Evolutionary conservation across 2,797 vertebrate genomes (phyloP).

Genomic region (Carapus acus): DNA sequence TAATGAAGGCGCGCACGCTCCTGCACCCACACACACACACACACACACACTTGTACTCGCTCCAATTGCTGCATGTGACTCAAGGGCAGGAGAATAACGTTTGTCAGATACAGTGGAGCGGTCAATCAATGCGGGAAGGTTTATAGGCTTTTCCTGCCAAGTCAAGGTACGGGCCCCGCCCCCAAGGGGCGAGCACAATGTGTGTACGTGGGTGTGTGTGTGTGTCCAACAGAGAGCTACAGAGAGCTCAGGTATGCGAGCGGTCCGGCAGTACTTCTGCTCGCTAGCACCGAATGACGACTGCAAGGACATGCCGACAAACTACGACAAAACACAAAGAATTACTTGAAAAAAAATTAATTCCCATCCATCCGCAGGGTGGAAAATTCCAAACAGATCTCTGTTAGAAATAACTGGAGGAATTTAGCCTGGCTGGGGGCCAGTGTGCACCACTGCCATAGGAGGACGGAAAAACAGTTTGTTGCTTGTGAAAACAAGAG

Average conservation of each 20-base stretch:
- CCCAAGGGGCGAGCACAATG: slow-evolving; percentile 32
- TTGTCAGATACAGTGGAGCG: slow-evolving; percentile 51
- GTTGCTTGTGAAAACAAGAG: slow-evolving; percentile 71
- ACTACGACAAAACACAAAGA: slow-evolving; percentile 58
- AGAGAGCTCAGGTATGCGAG: slow-evolving; percentile 19
- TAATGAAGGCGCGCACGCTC: no score
- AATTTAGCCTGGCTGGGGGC: slow-evolving; percentile 69
- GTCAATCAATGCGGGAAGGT: slow-evolving; percentile 60
- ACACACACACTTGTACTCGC: slow-evolving; percentile 7
- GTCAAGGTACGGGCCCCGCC: slow-evolving; percentile 53
- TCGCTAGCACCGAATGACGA: background rate
- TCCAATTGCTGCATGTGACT: slow-evolving; percentile 49
- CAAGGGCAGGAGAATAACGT: slow-evolving; percentile 57
- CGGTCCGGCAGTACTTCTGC: slow-evolving; percentile 15
- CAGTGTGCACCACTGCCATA: slow-evolving; percentile 62
- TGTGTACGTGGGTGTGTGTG: slow-evolving; percentile 3
- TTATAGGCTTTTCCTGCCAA: slow-evolving; percentile 62
- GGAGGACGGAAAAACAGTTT: slow-evolving; percentile 68
- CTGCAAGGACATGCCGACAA: slow-evolving; percentile 27
- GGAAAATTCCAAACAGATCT: slow-evolving; percentile 76
- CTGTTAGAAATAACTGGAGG: slow-evolving; percentile 76
- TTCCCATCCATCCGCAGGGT: slow-evolving; percentile 64
- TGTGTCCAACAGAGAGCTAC: slow-evolving; percentile 20
- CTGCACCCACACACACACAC: slow-evolving; percentile 5
- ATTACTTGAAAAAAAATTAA: slow-evolving; percentile 65